Evolutionary conservation across 2,888 invertebrate genomes (phyloP), one percentile per base, ranked within the genome.

Genomic region (Chouioia cunea): DNA sequence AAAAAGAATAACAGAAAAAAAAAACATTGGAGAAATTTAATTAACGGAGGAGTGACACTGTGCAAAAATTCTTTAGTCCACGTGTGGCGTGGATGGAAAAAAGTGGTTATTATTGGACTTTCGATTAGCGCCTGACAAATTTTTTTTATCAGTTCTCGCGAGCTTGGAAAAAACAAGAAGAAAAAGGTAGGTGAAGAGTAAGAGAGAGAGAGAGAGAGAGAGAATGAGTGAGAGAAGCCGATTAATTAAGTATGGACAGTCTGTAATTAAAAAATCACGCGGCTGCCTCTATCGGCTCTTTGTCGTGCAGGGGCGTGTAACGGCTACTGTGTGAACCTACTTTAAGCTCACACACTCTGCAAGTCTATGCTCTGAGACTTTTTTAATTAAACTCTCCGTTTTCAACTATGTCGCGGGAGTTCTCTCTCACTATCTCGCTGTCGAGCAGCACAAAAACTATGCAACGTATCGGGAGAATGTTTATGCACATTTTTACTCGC

Each of bases 321-420:
- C 47, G 48, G 36, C 36, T 44, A 47, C 23, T 15, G 43, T 27
- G 4, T 57, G 64, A 62, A 72, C 65, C 68, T 72, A 72, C 68
- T 72, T 72, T 68, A 56, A 65, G 65, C 65, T 50, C 62, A 63
- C 50, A 48, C 50, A 56, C 72, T 57, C 70, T 67, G 66, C 73
- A 69, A 66, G 70, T 73, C 70, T 67, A 73, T 64, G 70, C 62
- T 47, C 67, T 57, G 71, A 73, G 70, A 73, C 73, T 73, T 73
- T 73, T 73, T 73, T 73, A 73, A 73, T 73, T 73, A 73, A 73
- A 73, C 73, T 71, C 64, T 71, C 63, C 68, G 68, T 69, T 70
- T 70, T 67, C 65, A 73, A 65, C 70, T 67, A 70, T 66, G 64
- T 70, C 70, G 65, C 65, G 36, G 60, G 15, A 64, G 12, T 50